A percentile compares a stretch with the other conserved stretches of the same genome.
Evolutionary conservation across 2,113 vertebrate genomes (phyloP).

Genomic region (Phylloscopus trochiloides): DNA sequence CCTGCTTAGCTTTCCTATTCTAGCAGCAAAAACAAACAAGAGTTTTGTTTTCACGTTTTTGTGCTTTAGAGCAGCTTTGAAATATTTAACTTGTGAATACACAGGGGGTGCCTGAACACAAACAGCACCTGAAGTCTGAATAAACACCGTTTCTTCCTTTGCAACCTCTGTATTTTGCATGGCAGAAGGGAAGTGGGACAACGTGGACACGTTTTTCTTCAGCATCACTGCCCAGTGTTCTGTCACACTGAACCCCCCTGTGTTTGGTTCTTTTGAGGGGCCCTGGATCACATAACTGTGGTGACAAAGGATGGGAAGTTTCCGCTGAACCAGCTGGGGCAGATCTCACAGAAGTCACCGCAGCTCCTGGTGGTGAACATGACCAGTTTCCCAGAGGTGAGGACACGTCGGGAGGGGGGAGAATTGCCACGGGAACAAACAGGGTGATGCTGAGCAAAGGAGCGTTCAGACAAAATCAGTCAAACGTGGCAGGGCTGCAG

Average conservation of each 20-base stretch:
- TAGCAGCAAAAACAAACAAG: neutral
- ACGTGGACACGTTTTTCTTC: rapidly evolving
- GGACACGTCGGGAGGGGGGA: neutral
- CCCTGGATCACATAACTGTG: constrained; percentile 89
- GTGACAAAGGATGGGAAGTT: constrained; percentile 88
- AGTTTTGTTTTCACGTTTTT: neutral
- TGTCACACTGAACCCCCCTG: neutral
- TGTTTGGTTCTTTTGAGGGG: constrained; percentile 76
- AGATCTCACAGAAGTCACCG: constrained; percentile 92
- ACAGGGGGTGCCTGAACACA: neutral
- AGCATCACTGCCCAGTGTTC: neutral
- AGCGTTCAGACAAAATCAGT: neutral
- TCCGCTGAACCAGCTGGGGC: constrained; percentile 92
- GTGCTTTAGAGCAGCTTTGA: neutral
- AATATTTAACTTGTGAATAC: neutral
- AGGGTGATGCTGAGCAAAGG: neutral
- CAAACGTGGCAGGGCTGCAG: neutral
- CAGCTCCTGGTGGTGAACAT: constrained; percentile 92
- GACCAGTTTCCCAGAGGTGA: constrained; percentile 92
- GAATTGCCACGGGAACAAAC: neutral
- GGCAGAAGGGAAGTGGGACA: neutral
- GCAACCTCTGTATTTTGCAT: neutral
- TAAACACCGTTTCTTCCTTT: neutral
- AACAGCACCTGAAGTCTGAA: constrained; percentile 22
- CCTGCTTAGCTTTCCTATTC: constrained; percentile 1